Evolutionary conservation across 2,797 vertebrate genomes (phyloP), one percentile per base, ranked within the genome.

Genomic region (Chaenodraco wilsoni): DNA sequence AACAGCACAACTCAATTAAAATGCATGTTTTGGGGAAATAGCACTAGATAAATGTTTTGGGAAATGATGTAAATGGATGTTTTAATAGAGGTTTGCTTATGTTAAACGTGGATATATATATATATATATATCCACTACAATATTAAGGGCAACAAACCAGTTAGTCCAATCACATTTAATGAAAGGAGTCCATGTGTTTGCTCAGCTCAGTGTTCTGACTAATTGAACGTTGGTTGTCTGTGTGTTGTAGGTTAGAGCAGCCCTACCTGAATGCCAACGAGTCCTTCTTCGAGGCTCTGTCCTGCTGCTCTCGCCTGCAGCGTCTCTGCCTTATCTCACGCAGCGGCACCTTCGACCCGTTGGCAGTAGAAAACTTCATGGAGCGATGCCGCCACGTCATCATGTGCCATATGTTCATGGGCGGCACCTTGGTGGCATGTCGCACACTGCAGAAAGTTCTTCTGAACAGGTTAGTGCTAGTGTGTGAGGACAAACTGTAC

Each of bases 351-450:
- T 96, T 99, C 52, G 96, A 98, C 89, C 90, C 95, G 0, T 87
- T 94, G 0, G 96, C 97, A 1, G 92, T 95, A 72, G 93, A 95
- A 83, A 86, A 90, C 79, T 99, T 99, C 91, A 94, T 98, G 95
- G 94, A 95, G 81, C 93, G 62, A 76, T 97, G 97, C 85, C 63
- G 81, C 40, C 92, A 94, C 0, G 91, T 99, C 43, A 65, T 96
- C 80, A 94, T 97, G 95, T 98, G 97, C 84, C 98, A 99, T 93
- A 95, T 99, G 95, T 99, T 99, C 84, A 96, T 95, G 57, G 96
- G 96, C 8, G 97, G 97, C 65, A 96, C 96, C 9, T 91, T 99
- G 2, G 94, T 95, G 37, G 92, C 96, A 56, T 98, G 98, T 91
- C 96, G 89, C 85, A 96, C 89, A 9, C 95, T 99, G 64, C 96